Evolutionary conservation across 2,888 invertebrate species (phyloP), one percentile per base, ranked within the genome.

Genomic region (Ptilodon capucinus): DNA sequence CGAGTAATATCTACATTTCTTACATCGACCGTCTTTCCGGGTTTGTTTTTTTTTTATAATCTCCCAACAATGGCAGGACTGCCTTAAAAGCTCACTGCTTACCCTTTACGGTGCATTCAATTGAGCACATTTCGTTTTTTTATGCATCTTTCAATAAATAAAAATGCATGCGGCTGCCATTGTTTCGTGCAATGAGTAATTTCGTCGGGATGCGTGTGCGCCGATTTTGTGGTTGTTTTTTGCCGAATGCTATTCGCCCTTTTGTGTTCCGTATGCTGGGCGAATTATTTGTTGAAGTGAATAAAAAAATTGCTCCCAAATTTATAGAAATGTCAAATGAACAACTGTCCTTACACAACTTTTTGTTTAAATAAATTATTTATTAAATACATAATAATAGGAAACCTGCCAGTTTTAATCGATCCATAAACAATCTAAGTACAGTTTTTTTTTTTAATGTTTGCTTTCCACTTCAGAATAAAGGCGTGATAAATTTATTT

Each of bases 171-270:
- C 74, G 84, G 87, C 71, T 69, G 17, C 86, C 87, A 89, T 90
- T 89, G 89, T 89, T 87, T 79, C 73, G 60, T 50, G 68, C 69
- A 62, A 80, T 80, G 70, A 79, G 80, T 80, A 84, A 86, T 84
- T 86, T 79, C 76, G 72, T 65, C 71, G 64, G 76, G 73, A 74
- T 74, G 74, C 73, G 72, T 14, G 19, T 74, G 75, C n/a, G 18
- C 76, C 69, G 69, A 72, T 40, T 25, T 17, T 18, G 14, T 14
- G 4, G 4, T 32, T 32, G 73, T 76, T 69, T 71, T 70, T 71
- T 68, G 66, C 64, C 59, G 63, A 72, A 76, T 72, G 68, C 68
- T 61, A 40, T 72, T 74, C 16, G 17, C 8, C 4, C 35, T 35
- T 35, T 35, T 34, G n/a, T 28, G n/a, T 28, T 28, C 28, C 23